Evolutionary conservation across 2,888 invertebrate genomes (phyloP), one percentile per base, ranked within the genome.

Genomic region (Pyralis farinalis): DNA sequence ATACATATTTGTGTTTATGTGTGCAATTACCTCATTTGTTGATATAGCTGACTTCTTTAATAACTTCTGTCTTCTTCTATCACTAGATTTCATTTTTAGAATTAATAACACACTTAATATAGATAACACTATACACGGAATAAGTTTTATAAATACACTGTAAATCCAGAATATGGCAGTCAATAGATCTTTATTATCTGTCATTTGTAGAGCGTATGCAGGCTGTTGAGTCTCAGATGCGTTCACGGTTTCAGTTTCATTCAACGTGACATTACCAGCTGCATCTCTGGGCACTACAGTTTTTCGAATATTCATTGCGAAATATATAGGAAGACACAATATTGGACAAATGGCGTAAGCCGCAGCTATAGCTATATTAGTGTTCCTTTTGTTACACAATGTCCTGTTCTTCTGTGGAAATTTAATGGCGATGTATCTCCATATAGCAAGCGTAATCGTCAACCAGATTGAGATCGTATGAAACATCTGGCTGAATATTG

Each of bases 391-490:
- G 57, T 93, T 95, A 72, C 97, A 97, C 92, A 96, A 94, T 31
- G 93, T 91, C 30, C 92, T 91, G 66, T 95, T 96, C 63, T 92
- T 92, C 56, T 95, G 94, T 0, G 97, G 97, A 76, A 94, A 93
- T n/a, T 95, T 96, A 11, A 97, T 93, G 7, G 95, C 95, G 43
- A 97, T 93, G 69, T 95, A 97, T 11, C 98, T 92, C 96, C 98
- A 98, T 5, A 98, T 93, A 0, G 98, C 98, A 42, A 98, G 86
- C 1, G 95, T 95, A 20, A 98, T 95, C 0, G 98, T 98, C 58
- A 98, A 82, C 93, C 96, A 97, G 56, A 98, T 98, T 12, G 97
- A 97, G 46, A 97, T 94, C 1, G 98, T 97, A 76, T 96, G 96
- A 63, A 94, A 93, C 8, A 95, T 94, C 75, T 97, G 97, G 12